phyloP scores from a whole-genome alignment of 1,140 invertebrate genomes.

The Lethrus apterus region DNA sequence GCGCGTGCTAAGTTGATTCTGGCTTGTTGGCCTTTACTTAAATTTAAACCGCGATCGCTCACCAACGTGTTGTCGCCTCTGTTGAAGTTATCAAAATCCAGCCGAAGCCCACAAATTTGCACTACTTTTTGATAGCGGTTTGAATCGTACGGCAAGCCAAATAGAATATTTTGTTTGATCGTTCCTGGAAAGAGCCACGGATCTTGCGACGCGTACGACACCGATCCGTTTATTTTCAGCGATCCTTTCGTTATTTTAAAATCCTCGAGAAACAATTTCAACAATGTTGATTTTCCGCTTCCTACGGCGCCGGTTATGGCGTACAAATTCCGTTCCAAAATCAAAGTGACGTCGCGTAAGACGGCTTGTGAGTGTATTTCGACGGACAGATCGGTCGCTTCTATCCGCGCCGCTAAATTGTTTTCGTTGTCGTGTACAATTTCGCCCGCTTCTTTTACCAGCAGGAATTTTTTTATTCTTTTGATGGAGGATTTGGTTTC shows the following conservation, averaged over 20 bases:
- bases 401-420: neutral
- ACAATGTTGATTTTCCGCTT: constrained; percentile 70
- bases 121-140: constrained; percentile 59
- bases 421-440: neutral
- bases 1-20: constrained; percentile 80
- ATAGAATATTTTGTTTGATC: constrained; percentile 56
- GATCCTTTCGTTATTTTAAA: constrained; percentile 55
- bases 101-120: constrained; percentile 58
- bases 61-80: constrained; percentile 79
- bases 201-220: constrained; percentile 75
- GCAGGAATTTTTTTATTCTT: constrained; percentile 56
- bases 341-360: constrained; percentile 54
- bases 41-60: constrained; percentile 71
- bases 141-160: constrained; percentile 43
- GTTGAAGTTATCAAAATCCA: constrained; percentile 66
- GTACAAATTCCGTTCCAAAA: constrained; percentile 51
- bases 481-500: constrained; percentile 49
- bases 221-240: constrained; percentile 55
- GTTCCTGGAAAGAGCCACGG: constrained; percentile 66
- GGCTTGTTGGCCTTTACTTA: constrained; percentile 86
- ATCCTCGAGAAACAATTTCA: constrained; percentile 66
- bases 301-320: constrained; percentile 74
- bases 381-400: neutral
- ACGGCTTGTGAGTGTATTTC: constrained; percentile 22
- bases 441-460: constrained; percentile 47